These are phyloP conservation scores for Tyria jacobaeae DNA, from an alignment of 2,888 invertebrate genomes.

Conservation along the genomic window DNA sequence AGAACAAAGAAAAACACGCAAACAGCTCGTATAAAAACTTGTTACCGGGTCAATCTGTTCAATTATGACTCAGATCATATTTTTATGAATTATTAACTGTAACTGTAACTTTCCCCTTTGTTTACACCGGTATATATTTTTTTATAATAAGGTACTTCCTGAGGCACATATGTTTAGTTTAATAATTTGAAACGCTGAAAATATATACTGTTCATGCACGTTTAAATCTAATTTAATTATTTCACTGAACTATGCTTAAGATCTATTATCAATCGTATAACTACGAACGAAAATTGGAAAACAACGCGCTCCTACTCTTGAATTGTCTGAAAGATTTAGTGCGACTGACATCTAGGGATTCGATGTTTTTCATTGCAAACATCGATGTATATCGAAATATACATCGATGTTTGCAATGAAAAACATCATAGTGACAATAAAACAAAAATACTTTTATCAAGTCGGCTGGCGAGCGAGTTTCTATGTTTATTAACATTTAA, in stretches of 20 bases:
- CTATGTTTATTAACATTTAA: too few species aligned
- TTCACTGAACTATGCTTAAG: neutral
- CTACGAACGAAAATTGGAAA: too few species aligned
- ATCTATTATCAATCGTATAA: neutral
- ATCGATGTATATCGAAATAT: too few species aligned
- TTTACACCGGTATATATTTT: neutral
- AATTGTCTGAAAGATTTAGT: too few species aligned
- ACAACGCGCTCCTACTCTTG: too few species aligned
- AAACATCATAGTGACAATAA: too few species aligned
- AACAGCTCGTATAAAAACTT: neutral
- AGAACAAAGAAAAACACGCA: neutral
- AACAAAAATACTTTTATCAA: too few species aligned
- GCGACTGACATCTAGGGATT: too few species aligned
- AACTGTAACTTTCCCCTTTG: neutral
- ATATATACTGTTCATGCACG: neutral
- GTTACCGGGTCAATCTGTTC: conserved; percentile 16
- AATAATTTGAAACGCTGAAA: neutral
- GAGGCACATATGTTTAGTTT: neutral
- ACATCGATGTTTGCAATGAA: too few species aligned
- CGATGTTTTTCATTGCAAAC: too few species aligned
- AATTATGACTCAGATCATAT: conserved; percentile 28
- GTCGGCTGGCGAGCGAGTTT: too few species aligned
- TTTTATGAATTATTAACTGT: conserved; percentile 14
- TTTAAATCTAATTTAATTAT: neutral
- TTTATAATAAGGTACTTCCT: neutral